phyloP scores from a whole-genome alignment of 2,797 vertebrate species.

The Myiotriccus ornatus region DNA sequence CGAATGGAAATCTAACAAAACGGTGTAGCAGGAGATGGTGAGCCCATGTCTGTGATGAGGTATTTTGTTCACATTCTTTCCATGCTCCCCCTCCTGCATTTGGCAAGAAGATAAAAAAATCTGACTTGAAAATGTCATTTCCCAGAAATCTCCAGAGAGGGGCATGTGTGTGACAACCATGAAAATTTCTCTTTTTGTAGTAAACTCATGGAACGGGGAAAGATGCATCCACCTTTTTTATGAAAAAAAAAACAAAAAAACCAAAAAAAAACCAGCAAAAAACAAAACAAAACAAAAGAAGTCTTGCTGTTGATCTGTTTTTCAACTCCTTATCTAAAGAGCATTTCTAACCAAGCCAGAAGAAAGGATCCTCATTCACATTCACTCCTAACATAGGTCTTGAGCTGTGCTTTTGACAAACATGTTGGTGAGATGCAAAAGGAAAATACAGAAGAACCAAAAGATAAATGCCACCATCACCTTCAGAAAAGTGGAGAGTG shows the following conservation, averaged over 20 bases:
- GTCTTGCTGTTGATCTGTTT: background rate
- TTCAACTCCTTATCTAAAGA: background rate
- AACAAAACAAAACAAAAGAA: background rate
- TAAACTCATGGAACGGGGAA: background rate
- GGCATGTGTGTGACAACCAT: fast-evolving
- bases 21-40: background rate
- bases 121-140: background rate
- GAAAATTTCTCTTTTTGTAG: background rate
- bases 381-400: background rate
- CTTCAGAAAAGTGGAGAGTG: background rate
- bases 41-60: background rate
- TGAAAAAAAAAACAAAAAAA: background rate
- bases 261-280: too few species aligned
- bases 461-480: background rate
- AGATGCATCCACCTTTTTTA: background rate
- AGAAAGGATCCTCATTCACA: background rate
- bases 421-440: background rate
- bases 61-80: background rate
- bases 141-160: background rate
- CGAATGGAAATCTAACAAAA: fast-evolving
- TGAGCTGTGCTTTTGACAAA: background rate
- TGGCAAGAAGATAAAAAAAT: background rate
- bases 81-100: background rate
- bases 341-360: background rate
- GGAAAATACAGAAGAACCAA: background rate